Conservation (phyloP, 2,888 invertebrate species). For the Saturnia japonica region DNA sequence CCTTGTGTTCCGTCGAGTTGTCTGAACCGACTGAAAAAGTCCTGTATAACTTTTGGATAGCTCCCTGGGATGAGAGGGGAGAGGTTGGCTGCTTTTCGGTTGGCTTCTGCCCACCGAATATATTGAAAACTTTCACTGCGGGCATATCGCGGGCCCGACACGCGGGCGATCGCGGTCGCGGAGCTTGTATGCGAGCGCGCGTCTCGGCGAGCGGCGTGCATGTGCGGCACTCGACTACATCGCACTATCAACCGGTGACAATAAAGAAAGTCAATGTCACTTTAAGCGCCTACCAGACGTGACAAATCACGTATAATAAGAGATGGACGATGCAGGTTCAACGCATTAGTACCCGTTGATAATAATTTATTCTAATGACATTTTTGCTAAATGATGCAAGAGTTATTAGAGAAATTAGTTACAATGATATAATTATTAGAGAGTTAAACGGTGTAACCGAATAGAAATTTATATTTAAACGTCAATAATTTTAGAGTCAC, state of each 20-base stretch:
- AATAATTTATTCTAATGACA: slow-evolving; percentile 29
- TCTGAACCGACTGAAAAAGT: slow-evolving; percentile 75
- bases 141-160: slow-evolving; percentile 77
- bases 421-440: slow-evolving; percentile 1
- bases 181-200: slow-evolving; percentile 76
- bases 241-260: slow-evolving; percentile 61
- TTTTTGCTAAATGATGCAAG: slow-evolving; percentile 24
- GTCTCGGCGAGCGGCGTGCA: slow-evolving; percentile 71
- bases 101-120: slow-evolving; percentile 81
- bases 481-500: not conserved
- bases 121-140: slow-evolving; percentile 81
- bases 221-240: slow-evolving; percentile 49
- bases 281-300: slow-evolving; percentile 54
- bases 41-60: slow-evolving; percentile 79
- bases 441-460: not conserved
- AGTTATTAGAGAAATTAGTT: not conserved
- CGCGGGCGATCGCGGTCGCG: slow-evolving; percentile 66
- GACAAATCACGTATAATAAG: slow-evolving; percentile 55
- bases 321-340: slow-evolving; percentile 32
- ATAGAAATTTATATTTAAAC: not conserved
- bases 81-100: slow-evolving; percentile 68
- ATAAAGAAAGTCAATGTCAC: slow-evolving; percentile 79
- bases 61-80: slow-evolving; percentile 61
- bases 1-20: slow-evolving; percentile 64
- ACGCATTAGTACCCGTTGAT: slow-evolving; percentile 23